These are phyloP conservation scores for Phodopus roborovskii DNA, from an alignment of 2,113 vertebrate species.

Conservation along the genomic window DNA sequence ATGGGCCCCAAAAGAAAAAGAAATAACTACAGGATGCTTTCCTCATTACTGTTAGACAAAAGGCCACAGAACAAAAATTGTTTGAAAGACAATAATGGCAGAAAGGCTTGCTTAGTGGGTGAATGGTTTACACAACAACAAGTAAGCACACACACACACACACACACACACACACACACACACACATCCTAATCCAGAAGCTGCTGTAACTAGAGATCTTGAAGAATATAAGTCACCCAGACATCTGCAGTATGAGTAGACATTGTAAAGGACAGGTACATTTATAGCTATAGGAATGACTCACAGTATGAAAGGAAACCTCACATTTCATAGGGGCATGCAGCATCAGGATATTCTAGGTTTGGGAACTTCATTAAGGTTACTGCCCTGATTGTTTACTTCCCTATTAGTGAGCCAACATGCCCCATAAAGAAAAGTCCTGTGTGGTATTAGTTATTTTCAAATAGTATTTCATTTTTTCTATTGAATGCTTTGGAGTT, in stretches of 20 bases:
- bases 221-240: background rate
- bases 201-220: background rate
- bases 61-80: background rate
- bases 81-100: background rate
- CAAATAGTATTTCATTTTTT: slow-evolving; percentile 41
- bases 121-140: background rate
- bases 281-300: background rate
- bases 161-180: background rate
- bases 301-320: background rate
- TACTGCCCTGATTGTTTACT: background rate
- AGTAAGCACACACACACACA: background rate
- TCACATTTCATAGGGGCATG: background rate
- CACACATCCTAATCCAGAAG: background rate
- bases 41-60: background rate
- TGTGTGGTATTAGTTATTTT: background rate
- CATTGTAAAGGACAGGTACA: background rate
- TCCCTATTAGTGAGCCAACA: background rate
- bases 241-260: background rate
- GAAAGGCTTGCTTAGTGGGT: background rate
- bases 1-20: background rate
- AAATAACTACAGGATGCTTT: background rate
- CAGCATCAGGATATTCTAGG: background rate
- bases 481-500: background rate
- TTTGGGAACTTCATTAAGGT: slow-evolving; percentile 33
- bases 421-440: background rate